These are phyloP conservation scores for Dicerorhinus sumatrensis DNA, from an alignment of 2,113 vertebrate genomes.

Conservation along the genomic window DNA sequence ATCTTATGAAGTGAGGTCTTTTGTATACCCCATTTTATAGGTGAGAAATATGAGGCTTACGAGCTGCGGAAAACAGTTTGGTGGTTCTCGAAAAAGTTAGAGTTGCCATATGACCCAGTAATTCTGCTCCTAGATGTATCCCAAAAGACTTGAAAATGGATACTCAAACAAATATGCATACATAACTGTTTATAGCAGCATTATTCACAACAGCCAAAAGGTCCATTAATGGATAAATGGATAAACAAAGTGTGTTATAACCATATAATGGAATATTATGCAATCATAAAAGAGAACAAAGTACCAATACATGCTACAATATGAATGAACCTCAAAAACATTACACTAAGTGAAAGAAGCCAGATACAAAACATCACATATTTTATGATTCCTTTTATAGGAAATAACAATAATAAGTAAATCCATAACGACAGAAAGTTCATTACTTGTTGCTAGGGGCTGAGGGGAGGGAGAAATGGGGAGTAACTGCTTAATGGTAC, in stretches of 20 bases:
- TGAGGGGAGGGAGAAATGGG: background rate
- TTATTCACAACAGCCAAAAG: background rate
- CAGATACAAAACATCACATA: background rate
- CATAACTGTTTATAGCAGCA: background rate
- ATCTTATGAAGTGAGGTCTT: background rate
- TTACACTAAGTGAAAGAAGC: background rate
- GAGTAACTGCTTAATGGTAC: no score
- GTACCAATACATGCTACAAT: background rate
- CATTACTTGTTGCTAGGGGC: background rate
- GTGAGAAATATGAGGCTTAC: background rate
- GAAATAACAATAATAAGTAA: background rate
- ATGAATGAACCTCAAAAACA: background rate
- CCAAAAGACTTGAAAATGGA: background rate
- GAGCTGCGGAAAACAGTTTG: background rate
- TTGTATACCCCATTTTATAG: background rate
- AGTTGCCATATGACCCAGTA: background rate
- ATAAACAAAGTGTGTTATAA: background rate
- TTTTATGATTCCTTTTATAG: background rate
- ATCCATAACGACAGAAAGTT: background rate
- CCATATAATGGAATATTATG: background rate
- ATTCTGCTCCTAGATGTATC: background rate
- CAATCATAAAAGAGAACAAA: background rate
- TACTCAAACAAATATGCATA: background rate
- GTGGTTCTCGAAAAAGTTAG: background rate
- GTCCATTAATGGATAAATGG: background rate